Evolutionary conservation across 2,113 vertebrate genomes (phyloP).

Genomic region (Ceyx margarethae): DNA sequence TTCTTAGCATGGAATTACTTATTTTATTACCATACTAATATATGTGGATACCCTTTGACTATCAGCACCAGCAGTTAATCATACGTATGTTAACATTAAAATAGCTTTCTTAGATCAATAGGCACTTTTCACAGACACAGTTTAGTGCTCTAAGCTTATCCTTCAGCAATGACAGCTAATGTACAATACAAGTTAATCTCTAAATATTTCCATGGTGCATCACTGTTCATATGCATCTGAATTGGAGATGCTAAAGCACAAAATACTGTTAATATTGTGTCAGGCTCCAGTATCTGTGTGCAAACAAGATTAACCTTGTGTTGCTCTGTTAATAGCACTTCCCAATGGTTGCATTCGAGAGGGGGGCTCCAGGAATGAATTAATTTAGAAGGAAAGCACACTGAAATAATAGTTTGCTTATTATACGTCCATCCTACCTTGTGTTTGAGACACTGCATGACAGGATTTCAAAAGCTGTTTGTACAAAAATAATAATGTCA

Average conservation of each 20-base stretch:
- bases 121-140: not conserved
- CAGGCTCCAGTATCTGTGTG: slow-evolving; percentile 47
- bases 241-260: slow-evolving; percentile 54
- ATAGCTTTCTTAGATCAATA: not conserved
- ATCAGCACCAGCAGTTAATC: slow-evolving; percentile 21
- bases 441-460: slow-evolving; percentile 94
- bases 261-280: slow-evolving; percentile 35
- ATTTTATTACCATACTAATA: not conserved
- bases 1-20: not conserved
- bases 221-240: not conserved
- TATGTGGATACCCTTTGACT: slow-evolving; percentile 2
- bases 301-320: slow-evolving; percentile 39
- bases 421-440: slow-evolving; percentile 88
- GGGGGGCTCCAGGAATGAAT: slow-evolving; percentile 26
- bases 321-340: slow-evolving; percentile 45
- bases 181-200: slow-evolving; percentile 9
- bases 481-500: slow-evolving; percentile 89
- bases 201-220: slow-evolving; percentile 25
- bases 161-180: not conserved
- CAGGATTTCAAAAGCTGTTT: slow-evolving; percentile 99
- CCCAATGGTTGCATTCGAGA: slow-evolving; percentile 39
- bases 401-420: slow-evolving; percentile 70
- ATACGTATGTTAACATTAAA: not conserved
- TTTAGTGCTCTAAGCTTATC: not conserved
- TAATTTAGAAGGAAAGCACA: slow-evolving; percentile 71